Conservation (phyloP, 2,797 vertebrate genomes). For the Protosalanx chinensis region DNA sequence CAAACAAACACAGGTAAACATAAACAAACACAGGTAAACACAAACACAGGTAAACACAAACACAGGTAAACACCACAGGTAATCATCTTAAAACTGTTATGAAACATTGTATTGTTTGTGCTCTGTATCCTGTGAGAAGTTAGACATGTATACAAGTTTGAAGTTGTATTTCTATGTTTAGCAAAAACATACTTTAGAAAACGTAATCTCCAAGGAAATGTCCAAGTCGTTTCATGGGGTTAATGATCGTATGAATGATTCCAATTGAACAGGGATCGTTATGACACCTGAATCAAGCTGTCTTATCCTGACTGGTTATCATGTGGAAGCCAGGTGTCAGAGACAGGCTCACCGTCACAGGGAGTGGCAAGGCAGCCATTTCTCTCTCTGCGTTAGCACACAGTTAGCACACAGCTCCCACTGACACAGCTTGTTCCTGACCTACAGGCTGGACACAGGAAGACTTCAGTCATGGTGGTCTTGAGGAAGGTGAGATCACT, state of each 20-base stretch:
- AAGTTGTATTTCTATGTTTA: no score
- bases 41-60: neutral
- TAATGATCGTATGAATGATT: neutral
- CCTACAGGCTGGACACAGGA: slow-evolving; percentile 39
- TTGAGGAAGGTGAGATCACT: slow-evolving; percentile 46
- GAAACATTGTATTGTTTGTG: neutral
- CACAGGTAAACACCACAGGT: slow-evolving; percentile 39
- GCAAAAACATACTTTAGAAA: no score
- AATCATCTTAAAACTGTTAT: neutral
- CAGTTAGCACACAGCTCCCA: neutral
- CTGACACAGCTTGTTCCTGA: neutral
- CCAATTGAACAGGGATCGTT: neutral
- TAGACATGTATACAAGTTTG: no score
- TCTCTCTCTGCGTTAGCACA: neutral
- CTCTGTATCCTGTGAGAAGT: no score
- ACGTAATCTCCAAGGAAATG: no score
- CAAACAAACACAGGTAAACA: no score
- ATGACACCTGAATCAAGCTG: neutral
- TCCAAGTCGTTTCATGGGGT: neutral
- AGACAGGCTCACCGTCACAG: neutral
- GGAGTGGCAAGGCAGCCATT: slow-evolving; percentile 16
- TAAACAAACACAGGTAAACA: no score
- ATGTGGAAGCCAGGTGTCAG: neutral
- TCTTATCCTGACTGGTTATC: neutral
- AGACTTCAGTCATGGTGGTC: slow-evolving; percentile 63